Evolutionary conservation across 2,888 invertebrate genomes (phyloP).

Genomic region (Cheilosia vulpina): DNA sequence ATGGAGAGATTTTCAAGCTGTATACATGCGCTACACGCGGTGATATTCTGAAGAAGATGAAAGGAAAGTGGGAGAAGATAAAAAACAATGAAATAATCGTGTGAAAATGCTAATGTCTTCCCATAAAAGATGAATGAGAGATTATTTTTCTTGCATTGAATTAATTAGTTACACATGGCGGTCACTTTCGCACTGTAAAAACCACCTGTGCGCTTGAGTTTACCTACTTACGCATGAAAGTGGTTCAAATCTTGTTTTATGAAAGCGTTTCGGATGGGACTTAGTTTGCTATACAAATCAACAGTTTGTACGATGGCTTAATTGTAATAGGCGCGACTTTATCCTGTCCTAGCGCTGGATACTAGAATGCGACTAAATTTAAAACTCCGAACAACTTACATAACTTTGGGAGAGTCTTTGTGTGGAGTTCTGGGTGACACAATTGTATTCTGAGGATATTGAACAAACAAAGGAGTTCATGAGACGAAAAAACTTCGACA

Average conservation of each 20-base stretch:
- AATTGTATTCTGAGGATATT: no score
- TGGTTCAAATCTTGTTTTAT: not conserved
- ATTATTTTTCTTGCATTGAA: slow-evolving; percentile 10
- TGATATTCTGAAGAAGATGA: slow-evolving; percentile 10
- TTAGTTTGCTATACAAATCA: no score
- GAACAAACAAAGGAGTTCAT: no score
- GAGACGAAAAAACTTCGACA: no score
- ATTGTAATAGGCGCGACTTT: no score
- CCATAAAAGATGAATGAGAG: slow-evolving; percentile 1
- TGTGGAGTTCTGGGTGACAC: no score
- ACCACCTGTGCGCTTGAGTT: not conserved
- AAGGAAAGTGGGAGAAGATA: slow-evolving; percentile 49
- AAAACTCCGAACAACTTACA: no score
- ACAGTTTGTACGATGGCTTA: no score
- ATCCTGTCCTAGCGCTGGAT: no score
- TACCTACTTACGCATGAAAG: not conserved
- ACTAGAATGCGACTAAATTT: no score
- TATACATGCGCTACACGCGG: no score
- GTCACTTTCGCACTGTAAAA: slow-evolving; percentile 1
- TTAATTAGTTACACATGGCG: not conserved
- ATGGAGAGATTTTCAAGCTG: not conserved
- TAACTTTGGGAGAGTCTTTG: no score
- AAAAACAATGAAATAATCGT: slow-evolving; percentile 54
- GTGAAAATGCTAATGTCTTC: slow-evolving; percentile 52
- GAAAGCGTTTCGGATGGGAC: not conserved